Evolutionary conservation across 2,113 vertebrate genomes (phyloP).

Genomic region (Anseranas semipalmata): DNA sequence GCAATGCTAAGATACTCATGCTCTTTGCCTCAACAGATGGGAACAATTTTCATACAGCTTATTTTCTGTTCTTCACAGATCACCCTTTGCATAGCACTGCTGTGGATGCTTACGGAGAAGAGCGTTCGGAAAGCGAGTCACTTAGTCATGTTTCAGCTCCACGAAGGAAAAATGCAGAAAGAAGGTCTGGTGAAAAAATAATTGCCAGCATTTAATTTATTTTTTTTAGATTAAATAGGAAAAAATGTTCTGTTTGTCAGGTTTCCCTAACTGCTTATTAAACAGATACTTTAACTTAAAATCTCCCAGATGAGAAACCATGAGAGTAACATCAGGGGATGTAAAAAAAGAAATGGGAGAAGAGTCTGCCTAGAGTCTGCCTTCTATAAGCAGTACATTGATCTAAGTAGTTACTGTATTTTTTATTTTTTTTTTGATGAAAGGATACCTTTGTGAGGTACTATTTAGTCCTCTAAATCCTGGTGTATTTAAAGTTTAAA

Average conservation of each 20-base stretch:
- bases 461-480: neutral
- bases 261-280: neutral
- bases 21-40: neutral
- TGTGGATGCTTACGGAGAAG: constrained; percentile 62
- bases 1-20: neutral
- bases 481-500: neutral
- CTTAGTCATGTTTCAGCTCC: neutral
- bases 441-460: neutral
- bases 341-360: neutral
- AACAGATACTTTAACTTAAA: neutral
- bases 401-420: neutral
- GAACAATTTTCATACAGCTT: neutral
- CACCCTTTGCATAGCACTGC: constrained; percentile 82
- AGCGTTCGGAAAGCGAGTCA: neutral
- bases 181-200: neutral
- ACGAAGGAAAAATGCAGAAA: neutral
- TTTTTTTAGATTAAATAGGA: neutral
- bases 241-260: neutral
- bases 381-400: neutral
- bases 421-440: neutral
- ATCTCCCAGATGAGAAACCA: neutral
- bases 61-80: constrained; percentile 46
- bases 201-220: neutral
- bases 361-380: neutral
- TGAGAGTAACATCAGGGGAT: neutral